Conservation (phyloP, 2,113 vertebrate species). For the Echinops telfairi region DNA sequence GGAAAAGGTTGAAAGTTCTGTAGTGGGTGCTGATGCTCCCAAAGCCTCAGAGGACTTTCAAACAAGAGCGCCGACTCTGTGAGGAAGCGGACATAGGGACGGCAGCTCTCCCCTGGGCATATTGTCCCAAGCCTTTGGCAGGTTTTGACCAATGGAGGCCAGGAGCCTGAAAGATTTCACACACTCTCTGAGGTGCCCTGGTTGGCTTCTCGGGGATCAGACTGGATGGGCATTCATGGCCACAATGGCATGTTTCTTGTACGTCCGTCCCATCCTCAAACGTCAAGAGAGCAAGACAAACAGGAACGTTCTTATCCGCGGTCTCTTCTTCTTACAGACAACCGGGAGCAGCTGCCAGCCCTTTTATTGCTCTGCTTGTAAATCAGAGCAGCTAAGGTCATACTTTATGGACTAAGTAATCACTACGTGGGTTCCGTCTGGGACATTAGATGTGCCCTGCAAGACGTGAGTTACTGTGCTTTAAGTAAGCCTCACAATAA, state of each 20-base stretch:
- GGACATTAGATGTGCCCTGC: slow-evolving; percentile 42
- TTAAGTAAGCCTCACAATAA: slow-evolving; percentile 54
- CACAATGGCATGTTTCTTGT: background rate
- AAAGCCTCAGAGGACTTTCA: slow-evolving; percentile 43
- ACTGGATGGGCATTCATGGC: background rate
- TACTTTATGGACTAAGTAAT: slow-evolving; percentile 59
- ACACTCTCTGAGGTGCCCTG: background rate
- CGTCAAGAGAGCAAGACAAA: slow-evolving; percentile 65
- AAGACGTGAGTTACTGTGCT: slow-evolving; percentile 46
- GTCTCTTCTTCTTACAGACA: background rate
- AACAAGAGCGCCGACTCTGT: background rate
- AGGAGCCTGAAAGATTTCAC: background rate
- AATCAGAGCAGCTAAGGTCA: slow-evolving; percentile 71
- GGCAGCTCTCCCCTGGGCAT: background rate
- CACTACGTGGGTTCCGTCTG: slow-evolving; percentile 51
- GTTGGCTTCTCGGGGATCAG: background rate
- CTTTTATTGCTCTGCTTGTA: slow-evolving; percentile 39
- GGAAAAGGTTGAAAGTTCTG: too few species aligned
- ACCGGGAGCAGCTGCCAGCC: background rate
- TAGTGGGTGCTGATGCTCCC: background rate
- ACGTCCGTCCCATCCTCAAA: background rate
- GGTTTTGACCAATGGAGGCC: slow-evolving; percentile 23
- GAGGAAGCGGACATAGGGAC: background rate
- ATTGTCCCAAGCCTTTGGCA: background rate
- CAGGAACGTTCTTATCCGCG: slow-evolving; percentile 69